Evolutionary conservation across 1,140 invertebrate genomes (phyloP), one percentile per base, ranked within the genome.

Genomic region (Drosophila aff.): DNA sequence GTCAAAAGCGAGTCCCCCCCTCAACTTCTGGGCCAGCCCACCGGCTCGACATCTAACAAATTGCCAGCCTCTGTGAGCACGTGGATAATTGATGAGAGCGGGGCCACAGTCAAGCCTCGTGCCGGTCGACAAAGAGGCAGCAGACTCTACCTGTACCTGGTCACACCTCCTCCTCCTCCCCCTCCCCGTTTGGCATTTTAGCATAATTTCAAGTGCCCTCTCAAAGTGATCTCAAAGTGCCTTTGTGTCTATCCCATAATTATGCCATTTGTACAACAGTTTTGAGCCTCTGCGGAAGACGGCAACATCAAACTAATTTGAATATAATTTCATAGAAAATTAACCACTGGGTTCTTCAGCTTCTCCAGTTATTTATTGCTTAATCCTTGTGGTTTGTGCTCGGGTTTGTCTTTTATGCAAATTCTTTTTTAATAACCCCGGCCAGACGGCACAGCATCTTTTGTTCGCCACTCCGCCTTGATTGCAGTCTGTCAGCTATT

Each of bases 281-380:
- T 75, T 75, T 53, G 50, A 64, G 72, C 38, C 58, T 61, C 28
- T 41, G 53, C 43, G 7, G 15, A 23, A 23, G 58, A 66, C 81
- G 81, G 81, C 73, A 66, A 87, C 79, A 73, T 87, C 76, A 83
- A 87, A 90, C 86, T 91, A 90, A 90, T 90, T 90, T 90, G 86
- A 90, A 90, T 90, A 90, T 91, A 91, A 90, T 91, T 91, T 90
- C 82, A 83, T 89, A 87, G 77, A 87, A 83, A 82, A 76, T 79
- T 61, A 60, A 58, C 46, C 43, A 47, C 67, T 41, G 38, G 47
- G 38, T 44, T 59, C 23, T 47, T 38, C 21, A n/a, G n/a, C 46
- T 18, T 18, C 21, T 8, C 63, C n/a, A 47, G 66, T 90, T 85
- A 85, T 85, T 85, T 91, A 90, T 90, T 72, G 76, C 86, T 85